phyloP scores from a whole-genome alignment of 2,113 vertebrate genomes.

The Alectura lathami region DNA sequence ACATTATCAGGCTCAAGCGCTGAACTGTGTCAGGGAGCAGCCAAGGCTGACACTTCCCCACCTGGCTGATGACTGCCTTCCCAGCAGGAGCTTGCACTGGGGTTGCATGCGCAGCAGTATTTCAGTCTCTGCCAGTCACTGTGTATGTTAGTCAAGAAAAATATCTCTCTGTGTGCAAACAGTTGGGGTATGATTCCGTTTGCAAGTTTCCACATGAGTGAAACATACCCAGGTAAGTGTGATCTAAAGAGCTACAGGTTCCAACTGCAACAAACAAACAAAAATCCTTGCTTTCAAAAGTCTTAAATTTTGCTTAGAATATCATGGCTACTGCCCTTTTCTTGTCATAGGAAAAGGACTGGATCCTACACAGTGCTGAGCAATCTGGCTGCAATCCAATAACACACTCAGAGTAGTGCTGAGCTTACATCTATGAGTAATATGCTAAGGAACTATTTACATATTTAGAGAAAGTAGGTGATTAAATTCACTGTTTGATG shows the following conservation, averaged over 20 bases:
- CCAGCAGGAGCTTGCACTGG: neutral
- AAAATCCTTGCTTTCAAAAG: neutral
- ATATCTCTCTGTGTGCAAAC: accelerated
- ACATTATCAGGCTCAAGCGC: neutral
- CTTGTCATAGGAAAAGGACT: neutral
- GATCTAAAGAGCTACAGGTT: neutral
- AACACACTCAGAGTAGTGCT: neutral
- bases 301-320: neutral
- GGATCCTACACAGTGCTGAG: neutral
- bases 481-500: neutral
- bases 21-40: neutral
- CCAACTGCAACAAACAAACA: neutral
- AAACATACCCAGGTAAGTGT: neutral
- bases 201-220: neutral
- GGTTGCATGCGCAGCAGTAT: neutral
- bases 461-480: neutral
- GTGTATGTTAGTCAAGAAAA: neutral
- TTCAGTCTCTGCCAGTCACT: neutral
- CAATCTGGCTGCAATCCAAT: neutral
- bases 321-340: neutral
- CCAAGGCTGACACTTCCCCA: neutral
- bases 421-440: neutral
- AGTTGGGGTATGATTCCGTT: neutral
- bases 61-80: neutral
- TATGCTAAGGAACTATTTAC: neutral